phyloP scores from a whole-genome alignment of 2,113 vertebrate genomes.

The Percopsis transmontana region DNA sequence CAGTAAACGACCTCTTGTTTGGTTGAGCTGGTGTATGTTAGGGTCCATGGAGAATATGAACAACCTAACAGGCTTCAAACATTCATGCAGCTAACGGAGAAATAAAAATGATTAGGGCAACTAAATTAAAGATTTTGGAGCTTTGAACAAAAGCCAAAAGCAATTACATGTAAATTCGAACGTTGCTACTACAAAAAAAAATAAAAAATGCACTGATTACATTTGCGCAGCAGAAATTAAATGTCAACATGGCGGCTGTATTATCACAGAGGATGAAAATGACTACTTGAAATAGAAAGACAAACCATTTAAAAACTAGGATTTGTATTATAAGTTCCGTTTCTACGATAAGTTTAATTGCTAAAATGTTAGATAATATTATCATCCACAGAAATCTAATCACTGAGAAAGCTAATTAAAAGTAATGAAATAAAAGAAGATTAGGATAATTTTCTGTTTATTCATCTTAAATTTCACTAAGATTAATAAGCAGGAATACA shows the following conservation, averaged over 20 bases:
- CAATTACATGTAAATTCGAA: constrained; percentile 36
- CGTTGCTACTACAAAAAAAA: constrained; percentile 5
- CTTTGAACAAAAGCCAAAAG: constrained; percentile 44
- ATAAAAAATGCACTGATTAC: constrained; percentile 33
- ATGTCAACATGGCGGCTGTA: constrained; percentile 27
- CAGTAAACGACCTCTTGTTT: constrained; percentile 26
- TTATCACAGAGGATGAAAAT: constrained; percentile 43
- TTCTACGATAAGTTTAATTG: neutral
- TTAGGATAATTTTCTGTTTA: constrained; percentile 5
- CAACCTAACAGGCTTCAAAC: constrained; percentile 10
- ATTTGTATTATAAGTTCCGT: too few species aligned
- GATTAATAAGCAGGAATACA: too few species aligned
- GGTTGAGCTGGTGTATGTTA: neutral
- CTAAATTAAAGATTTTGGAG: constrained; percentile 37
- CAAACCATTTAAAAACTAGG: neutral
- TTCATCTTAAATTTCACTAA: too few species aligned
- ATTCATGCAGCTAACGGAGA: constrained; percentile 35
- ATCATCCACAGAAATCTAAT: neutral
- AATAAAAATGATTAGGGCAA: constrained; percentile 36
- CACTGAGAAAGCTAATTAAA: constrained; percentile 24
- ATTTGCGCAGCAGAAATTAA: constrained; percentile 20
- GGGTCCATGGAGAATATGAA: constrained; percentile 24
- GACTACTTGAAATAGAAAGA: constrained; percentile 9
- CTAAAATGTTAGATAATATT: neutral
- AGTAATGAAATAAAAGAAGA: constrained; percentile 11